These are phyloP conservation scores for Trematomus bernacchii DNA, from an alignment of 2,797 vertebrate species.

Conservation along the genomic window DNA sequence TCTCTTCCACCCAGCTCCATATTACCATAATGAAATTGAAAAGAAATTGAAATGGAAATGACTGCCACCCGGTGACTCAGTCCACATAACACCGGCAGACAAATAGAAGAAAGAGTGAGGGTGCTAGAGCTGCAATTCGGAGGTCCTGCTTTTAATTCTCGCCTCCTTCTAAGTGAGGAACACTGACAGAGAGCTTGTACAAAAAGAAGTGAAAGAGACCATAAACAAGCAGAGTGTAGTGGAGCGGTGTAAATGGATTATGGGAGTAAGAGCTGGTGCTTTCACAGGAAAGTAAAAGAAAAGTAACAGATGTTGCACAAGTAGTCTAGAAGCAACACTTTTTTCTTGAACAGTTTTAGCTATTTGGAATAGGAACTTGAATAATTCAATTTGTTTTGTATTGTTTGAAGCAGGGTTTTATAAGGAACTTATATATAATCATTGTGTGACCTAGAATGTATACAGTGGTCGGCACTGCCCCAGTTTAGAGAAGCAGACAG, in stretches of 20 bases:
- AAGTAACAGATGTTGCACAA: background rate
- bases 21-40: constrained; percentile 80
- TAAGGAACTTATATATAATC: too few species aligned
- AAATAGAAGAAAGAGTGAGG: constrained; percentile 38
- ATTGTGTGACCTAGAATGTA: too few species aligned
- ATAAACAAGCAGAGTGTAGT: constrained; percentile 26
- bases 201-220: constrained; percentile 30
- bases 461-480: too few species aligned
- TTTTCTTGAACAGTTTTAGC: background rate
- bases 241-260: constrained; percentile 7
- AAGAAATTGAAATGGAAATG: constrained; percentile 77
- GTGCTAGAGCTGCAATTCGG: constrained; percentile 23
- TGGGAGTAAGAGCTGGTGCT: constrained; percentile 4
- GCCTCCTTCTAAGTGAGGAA: constrained; percentile 23
- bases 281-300: constrained; percentile 9
- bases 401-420: too few species aligned
- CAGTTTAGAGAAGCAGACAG: too few species aligned
- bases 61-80: constrained; percentile 53
- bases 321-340: background rate
- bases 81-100: constrained; percentile 47
- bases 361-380: background rate
- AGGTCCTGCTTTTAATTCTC: constrained; percentile 31
- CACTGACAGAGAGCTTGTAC: constrained; percentile 13
- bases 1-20: constrained; percentile 36
- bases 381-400: too few species aligned